These are phyloP conservation scores for Diploscapter pachys DNA, from an alignment of 1,140 invertebrate genomes.

Conservation along the genomic window DNA sequence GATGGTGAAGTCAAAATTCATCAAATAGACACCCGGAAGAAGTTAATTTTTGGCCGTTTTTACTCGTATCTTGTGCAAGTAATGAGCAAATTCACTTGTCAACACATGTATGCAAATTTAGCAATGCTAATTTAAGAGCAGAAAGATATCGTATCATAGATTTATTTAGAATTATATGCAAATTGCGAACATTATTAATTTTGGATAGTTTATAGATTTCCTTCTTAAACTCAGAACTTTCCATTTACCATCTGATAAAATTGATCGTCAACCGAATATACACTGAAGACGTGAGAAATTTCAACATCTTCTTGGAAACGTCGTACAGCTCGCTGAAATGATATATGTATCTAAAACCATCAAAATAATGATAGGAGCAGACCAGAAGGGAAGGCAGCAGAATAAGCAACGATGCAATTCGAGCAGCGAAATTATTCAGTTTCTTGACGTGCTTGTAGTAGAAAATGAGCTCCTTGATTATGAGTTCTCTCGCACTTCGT, in stretches of 20 bases:
- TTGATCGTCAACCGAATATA: conserved; percentile 8
- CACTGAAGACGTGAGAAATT: conserved; percentile 22
- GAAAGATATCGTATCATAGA: too few species aligned
- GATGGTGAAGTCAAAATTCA: too few species aligned
- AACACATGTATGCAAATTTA: too few species aligned
- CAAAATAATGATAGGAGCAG: not conserved
- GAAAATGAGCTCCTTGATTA: conserved; percentile 21
- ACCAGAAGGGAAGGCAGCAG: conserved; percentile 20
- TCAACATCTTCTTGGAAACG: conserved; percentile 34
- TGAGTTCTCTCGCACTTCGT: conserved; percentile 7
- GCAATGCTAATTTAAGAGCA: too few species aligned
- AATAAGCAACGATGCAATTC: conserved; percentile 12
- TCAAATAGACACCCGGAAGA: too few species aligned
- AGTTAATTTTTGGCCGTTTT: too few species aligned
- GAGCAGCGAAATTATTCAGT: conserved; percentile 9
- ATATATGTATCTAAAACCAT: not conserved
- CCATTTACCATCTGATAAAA: conserved; percentile 29
- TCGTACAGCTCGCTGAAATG: conserved; percentile 14
- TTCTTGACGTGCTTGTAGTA: conserved; percentile 19
- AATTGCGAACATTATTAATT: too few species aligned
- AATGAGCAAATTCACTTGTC: too few species aligned
- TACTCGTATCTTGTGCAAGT: too few species aligned
- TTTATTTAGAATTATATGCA: too few species aligned
- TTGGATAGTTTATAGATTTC: too few species aligned
- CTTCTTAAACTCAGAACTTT: conserved; percentile 3